A percentile compares a stretch with the other conserved stretches of the same genome.
These are phyloP conservation scores for Leptinotarsa peninsularis DNA, from an alignment of 2,888 invertebrate genomes.

Conservation along the genomic window DNA sequence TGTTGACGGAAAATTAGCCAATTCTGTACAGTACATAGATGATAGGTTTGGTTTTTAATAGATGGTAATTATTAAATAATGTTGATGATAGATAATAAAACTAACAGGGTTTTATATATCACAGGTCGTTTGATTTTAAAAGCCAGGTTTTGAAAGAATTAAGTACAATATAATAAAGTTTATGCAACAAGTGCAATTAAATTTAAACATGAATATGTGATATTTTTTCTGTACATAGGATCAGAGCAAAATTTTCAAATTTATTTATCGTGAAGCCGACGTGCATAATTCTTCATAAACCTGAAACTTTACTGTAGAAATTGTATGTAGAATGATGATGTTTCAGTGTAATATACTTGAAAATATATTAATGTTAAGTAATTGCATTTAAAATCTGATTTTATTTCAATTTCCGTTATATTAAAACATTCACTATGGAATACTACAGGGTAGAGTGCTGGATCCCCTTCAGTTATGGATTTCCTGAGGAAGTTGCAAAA, in stretches of 20 bases:
- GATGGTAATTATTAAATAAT: slow-evolving; percentile 39
- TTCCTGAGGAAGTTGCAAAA: neutral
- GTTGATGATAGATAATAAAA: slow-evolving; percentile 48
- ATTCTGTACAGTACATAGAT: slow-evolving; percentile 57
- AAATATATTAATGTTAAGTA: slow-evolving; percentile 62
- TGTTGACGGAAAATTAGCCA: slow-evolving; percentile 47
- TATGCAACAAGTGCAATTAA: slow-evolving; percentile 55
- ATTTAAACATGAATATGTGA: slow-evolving; percentile 44
- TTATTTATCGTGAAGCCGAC: slow-evolving; percentile 41
- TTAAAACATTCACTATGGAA: neutral
- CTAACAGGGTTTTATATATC: slow-evolving; percentile 59
- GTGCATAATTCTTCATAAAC: slow-evolving; percentile 57
- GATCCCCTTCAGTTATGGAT: neutral
- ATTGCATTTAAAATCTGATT: slow-evolving; percentile 42
- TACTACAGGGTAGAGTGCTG: neutral
- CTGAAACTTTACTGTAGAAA: slow-evolving; percentile 60
- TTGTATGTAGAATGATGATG: slow-evolving; percentile 63
- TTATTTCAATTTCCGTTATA: slow-evolving; percentile 35
- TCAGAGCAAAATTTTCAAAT: slow-evolving; percentile 47
- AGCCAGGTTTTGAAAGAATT: slow-evolving; percentile 53
- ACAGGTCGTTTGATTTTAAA: slow-evolving; percentile 53
- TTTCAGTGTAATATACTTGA: slow-evolving; percentile 65
- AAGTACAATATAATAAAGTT: slow-evolving; percentile 42
- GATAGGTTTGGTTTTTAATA: slow-evolving; percentile 50
- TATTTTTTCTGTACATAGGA: slow-evolving; percentile 42